phyloP scores from a whole-genome alignment of 2,113 vertebrate genomes.

The Plectropomus leopardus region DNA sequence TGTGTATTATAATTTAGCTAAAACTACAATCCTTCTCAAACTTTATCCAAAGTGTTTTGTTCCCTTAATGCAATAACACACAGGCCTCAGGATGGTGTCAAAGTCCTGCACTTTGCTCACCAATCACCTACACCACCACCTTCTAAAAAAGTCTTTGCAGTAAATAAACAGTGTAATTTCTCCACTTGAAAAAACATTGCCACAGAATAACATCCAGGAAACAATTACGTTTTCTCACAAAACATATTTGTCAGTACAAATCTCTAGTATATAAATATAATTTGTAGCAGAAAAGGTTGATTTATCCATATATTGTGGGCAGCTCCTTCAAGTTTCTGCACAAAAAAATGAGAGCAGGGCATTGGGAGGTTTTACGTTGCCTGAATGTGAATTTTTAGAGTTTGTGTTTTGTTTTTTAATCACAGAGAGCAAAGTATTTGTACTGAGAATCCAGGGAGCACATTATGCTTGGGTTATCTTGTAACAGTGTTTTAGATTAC shows the following conservation, averaged over 20 bases:
- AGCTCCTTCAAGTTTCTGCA: neutral
- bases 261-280: neutral
- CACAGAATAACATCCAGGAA: neutral
- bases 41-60: neutral
- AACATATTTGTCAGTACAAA: neutral
- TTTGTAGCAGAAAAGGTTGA: neutral
- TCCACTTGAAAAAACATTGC: neutral
- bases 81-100: neutral
- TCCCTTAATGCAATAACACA: too few species aligned
- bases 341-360: neutral
- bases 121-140: neutral
- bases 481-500: conserved; percentile 17
- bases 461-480: conserved; percentile 8
- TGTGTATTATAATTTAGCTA: too few species aligned
- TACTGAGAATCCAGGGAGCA: conserved; percentile 18
- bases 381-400: neutral
- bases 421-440: neutral
- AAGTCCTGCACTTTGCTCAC: neutral
- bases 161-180: neutral
- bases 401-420: conserved; percentile 23
- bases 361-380: neutral
- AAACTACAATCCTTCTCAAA: neutral
- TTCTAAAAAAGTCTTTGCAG: neutral
- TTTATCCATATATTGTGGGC: neutral
- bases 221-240: neutral